A percentile compares a stretch with the other conserved stretches of the same genome.
Conservation (phyloP, 2,113 vertebrate species). For the Heterotilapia buettikoferi region DNA sequence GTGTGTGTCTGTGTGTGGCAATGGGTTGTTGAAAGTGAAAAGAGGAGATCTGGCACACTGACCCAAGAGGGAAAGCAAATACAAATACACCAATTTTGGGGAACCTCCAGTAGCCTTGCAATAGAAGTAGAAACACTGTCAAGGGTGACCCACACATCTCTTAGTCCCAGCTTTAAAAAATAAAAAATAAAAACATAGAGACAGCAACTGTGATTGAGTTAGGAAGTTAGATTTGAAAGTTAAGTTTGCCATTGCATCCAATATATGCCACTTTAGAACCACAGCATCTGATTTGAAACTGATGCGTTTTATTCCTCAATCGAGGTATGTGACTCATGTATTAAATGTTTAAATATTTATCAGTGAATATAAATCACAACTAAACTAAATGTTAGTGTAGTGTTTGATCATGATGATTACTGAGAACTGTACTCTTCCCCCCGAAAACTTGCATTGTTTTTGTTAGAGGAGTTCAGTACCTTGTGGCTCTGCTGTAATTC, state of each 20-base stretch:
- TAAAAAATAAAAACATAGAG: neutral
- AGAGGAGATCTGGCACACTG: neutral
- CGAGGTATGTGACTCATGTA: neutral
- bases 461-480: neutral
- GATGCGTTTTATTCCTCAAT: neutral
- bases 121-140: neutral
- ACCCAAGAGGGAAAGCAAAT: slow-evolving; percentile 10
- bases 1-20: neutral
- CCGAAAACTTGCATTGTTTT: neutral
- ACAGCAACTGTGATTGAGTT: neutral
- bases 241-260: neutral
- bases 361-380: neutral
- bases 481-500: neutral
- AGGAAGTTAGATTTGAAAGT: neutral
- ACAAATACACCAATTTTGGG: neutral
- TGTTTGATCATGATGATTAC: neutral
- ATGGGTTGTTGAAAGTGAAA: neutral
- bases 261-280: neutral
- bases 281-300: neutral
- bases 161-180: neutral
- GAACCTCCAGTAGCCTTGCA: neutral
- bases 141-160: neutral
- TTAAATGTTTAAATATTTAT: neutral
- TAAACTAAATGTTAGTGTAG: neutral
- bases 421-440: neutral